These are phyloP conservation scores for Lycia hirtaria DNA, from an alignment of 2,888 invertebrate species.

Conservation along the genomic window DNA sequence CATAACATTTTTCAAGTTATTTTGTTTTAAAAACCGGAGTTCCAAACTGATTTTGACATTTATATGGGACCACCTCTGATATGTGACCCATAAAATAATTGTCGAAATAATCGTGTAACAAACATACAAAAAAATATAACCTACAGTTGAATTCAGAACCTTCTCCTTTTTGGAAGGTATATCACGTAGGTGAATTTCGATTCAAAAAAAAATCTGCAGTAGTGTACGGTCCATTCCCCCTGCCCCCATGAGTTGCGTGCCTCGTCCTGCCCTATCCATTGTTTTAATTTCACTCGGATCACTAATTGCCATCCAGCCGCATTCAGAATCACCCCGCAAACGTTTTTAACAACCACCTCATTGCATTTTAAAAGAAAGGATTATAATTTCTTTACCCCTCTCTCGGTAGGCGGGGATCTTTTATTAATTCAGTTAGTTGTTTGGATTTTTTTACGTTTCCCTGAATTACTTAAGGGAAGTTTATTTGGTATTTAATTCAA, in stretches of 20 bases:
- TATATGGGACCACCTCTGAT: too few relatives aligned
- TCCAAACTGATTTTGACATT: too few relatives aligned
- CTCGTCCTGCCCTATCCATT: conserved; percentile 65
- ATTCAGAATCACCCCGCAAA: conserved; percentile 81
- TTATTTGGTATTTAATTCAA: conserved; percentile 33
- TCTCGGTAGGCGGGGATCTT: conserved; percentile 65
- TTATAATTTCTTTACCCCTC: conserved; percentile 78
- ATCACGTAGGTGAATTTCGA: too few relatives aligned
- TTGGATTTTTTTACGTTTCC: conserved; percentile 52
- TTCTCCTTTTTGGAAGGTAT: too few relatives aligned
- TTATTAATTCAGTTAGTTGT: conserved; percentile 78
- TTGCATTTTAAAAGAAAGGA: conserved; percentile 85
- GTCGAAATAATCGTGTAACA: too few relatives aligned
- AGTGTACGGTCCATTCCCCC: conserved; percentile 51
- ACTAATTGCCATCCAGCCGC: conserved; percentile 80
- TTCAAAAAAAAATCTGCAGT: conserved; percentile 38
- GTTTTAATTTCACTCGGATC: conserved; percentile 81
- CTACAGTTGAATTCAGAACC: too few relatives aligned
- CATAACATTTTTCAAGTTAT: too few relatives aligned
- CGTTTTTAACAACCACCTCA: conserved; percentile 83
- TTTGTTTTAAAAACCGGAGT: too few relatives aligned
- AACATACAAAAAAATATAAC: too few relatives aligned
- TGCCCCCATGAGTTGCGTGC: conserved; percentile 56
- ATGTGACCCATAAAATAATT: too few relatives aligned
- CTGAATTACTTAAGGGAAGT: conserved; percentile 46